These are phyloP conservation scores for Muscicapa adusta DNA, from an alignment of 2,113 vertebrate species.

Conservation along the genomic window DNA sequence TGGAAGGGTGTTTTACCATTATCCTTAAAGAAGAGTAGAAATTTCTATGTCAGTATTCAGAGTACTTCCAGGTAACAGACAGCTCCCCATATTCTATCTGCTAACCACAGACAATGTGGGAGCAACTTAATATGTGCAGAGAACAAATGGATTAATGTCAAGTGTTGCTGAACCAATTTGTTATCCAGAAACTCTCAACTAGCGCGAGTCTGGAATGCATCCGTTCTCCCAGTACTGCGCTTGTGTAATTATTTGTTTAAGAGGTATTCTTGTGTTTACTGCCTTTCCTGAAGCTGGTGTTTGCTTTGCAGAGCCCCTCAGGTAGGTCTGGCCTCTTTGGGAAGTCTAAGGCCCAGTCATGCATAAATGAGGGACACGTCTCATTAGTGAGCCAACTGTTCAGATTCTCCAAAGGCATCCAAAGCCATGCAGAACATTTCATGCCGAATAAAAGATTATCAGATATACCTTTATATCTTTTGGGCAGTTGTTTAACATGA, in stretches of 20 bases:
- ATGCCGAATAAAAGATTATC: background rate
- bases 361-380: background rate
- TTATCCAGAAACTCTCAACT: background rate
- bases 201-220: slow-evolving; percentile 28
- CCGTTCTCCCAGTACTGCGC: background rate
- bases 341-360: background rate
- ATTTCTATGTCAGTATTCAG: background rate
- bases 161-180: slow-evolving; percentile 16
- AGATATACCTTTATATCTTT: background rate
- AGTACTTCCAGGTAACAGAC: background rate
- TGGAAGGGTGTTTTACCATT: background rate
- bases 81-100: background rate
- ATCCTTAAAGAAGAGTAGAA: background rate
- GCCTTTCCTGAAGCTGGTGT: background rate
- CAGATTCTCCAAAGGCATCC: fast-evolving
- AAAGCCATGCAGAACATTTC: background rate
- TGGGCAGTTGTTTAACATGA: background rate
- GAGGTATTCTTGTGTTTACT: background rate
- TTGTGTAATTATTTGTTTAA: slow-evolving; percentile 37
- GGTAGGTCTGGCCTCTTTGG: background rate
- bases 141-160: slow-evolving; percentile 10
- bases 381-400: background rate
- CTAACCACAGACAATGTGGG: background rate
- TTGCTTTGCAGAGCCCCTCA: slow-evolving; percentile 29
- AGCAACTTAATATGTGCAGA: background rate